A percentile compares a stretch with the other conserved stretches of the same genome.
Evolutionary conservation across 2,113 vertebrate species (phyloP).

Genomic region (Serinus canaria): DNA sequence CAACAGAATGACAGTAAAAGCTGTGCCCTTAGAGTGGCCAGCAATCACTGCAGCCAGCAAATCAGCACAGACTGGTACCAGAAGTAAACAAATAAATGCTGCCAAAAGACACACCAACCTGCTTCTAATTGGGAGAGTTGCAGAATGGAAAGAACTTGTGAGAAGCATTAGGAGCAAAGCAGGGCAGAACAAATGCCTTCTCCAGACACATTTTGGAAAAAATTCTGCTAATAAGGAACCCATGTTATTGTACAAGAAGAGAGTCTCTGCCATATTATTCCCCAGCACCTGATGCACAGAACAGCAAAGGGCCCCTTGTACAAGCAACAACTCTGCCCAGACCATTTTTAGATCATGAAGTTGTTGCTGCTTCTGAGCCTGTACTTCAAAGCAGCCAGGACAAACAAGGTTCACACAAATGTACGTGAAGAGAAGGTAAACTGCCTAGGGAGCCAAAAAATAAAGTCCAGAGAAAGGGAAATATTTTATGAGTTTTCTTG

Average conservation of each 20-base stretch:
- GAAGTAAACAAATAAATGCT: not conserved
- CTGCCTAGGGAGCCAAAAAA: not conserved
- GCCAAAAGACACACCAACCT: not conserved
- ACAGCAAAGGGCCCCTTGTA: not conserved
- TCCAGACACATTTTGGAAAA: not conserved
- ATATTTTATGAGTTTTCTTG: slow-evolving; percentile 27
- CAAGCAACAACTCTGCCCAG: not conserved
- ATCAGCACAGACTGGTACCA: not conserved
- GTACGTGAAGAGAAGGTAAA: not conserved
- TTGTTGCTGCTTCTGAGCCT: not conserved
- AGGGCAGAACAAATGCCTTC: not conserved
- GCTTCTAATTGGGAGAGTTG: not conserved
- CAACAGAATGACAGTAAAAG: not conserved
- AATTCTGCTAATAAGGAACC: not conserved
- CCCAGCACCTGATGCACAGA: not conserved
- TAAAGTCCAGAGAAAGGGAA: not conserved
- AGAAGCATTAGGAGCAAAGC: not conserved
- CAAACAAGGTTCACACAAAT: slow-evolving; percentile 2
- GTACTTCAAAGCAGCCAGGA: slow-evolving; percentile 25
- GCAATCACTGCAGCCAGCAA: not conserved
- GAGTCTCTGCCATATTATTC: not conserved
- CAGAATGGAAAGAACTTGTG: not conserved
- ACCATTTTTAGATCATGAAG: not conserved
- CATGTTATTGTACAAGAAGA: not conserved
- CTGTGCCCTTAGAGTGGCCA: not conserved